phyloP scores from a whole-genome alignment of 2,888 invertebrate species.

The Alentia gelatinosa region DNA sequence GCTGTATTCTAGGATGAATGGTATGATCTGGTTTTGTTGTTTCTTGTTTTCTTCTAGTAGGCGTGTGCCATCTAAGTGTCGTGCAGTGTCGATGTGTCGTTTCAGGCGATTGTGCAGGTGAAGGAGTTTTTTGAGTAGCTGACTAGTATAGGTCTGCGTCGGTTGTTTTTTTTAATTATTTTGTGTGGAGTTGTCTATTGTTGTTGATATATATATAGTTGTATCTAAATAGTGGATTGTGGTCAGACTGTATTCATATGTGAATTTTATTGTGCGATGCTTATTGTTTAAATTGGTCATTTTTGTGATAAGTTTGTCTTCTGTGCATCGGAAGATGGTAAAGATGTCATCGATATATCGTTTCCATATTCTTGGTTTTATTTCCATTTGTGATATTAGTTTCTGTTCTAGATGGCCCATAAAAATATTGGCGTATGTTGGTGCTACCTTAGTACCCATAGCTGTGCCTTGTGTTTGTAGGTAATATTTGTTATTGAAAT shows the following conservation, averaged over 20 bases:
- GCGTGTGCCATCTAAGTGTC: neutral
- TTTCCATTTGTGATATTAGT: neutral
- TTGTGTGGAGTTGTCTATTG: neutral
- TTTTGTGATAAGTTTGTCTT: neutral
- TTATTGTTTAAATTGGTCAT: neutral
- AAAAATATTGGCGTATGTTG: too few species aligned
- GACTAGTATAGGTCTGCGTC: neutral
- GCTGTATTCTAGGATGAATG: neutral
- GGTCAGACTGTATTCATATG: too few species aligned
- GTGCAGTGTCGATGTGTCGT: neutral
- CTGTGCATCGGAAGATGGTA: neutral
- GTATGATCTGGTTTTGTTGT: neutral
- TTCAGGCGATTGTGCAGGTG: neutral
- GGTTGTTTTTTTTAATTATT: neutral
- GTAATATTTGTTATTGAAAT: too few species aligned
- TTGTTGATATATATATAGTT: too few species aligned
- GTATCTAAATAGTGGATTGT: too few species aligned
- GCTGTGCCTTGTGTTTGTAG: too few species aligned
- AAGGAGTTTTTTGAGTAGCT: neutral
- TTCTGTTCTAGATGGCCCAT: neutral
- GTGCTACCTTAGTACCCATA: too few species aligned
- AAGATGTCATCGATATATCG: neutral
- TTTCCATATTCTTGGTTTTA: neutral
- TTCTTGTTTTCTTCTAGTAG: neutral
- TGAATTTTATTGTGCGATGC: too few species aligned